phyloP scores from a whole-genome alignment of 2,888 invertebrate species.

The Phyto melanocephala region DNA sequence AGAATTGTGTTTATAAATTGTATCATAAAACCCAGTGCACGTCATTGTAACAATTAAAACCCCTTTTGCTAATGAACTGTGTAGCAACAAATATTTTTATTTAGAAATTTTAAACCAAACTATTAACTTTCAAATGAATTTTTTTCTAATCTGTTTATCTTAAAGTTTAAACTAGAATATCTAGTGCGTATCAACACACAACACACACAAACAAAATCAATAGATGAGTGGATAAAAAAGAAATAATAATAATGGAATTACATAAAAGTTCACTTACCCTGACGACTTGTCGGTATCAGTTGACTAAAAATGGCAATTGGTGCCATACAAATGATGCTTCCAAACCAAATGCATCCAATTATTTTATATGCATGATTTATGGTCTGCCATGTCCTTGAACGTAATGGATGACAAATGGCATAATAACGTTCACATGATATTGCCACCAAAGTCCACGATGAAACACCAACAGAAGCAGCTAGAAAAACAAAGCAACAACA shows the following conservation, averaged over 20 bases:
- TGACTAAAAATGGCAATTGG: conserved; percentile 83
- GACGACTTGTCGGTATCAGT: conserved; percentile 81
- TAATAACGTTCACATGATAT: conserved; percentile 89
- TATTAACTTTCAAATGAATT: too few species aligned
- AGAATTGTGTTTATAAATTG: too few species aligned
- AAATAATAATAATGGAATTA: too few species aligned
- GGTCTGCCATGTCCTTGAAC: conserved; percentile 88
- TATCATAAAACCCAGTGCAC: too few species aligned
- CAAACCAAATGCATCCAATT: conserved; percentile 83
- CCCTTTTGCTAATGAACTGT: too few species aligned
- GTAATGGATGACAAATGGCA: conserved; percentile 87
- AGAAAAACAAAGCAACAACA: conserved; percentile 63
- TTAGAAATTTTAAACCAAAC: too few species aligned
- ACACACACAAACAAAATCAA: background rate
- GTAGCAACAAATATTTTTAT: too few species aligned
- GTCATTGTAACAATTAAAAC: too few species aligned
- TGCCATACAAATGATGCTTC: conserved; percentile 83
- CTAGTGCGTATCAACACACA: too few species aligned
- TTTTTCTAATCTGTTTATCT: too few species aligned
- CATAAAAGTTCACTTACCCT: conserved; percentile 69
- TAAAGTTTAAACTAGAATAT: too few species aligned
- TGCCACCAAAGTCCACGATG: conserved; percentile 88
- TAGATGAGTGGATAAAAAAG: too few species aligned
- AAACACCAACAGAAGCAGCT: conserved; percentile 88
- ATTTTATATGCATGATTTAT: conserved; percentile 86